Conservation (phyloP, 2,113 vertebrate genomes). For the Albula goreensis region DNA sequence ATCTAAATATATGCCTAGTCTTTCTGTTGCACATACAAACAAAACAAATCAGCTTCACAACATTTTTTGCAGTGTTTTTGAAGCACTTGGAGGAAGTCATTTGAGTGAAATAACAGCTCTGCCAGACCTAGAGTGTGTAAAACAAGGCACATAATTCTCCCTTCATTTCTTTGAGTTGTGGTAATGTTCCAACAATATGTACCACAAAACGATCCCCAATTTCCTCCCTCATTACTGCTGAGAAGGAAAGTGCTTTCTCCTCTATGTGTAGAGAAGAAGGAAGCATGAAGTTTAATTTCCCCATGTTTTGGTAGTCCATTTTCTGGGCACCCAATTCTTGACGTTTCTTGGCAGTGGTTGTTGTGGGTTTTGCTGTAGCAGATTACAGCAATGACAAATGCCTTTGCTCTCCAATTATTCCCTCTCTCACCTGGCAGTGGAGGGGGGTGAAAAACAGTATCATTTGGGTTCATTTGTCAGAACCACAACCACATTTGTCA, state of each 20-base stretch:
- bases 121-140: neutral
- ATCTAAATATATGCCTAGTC: neutral
- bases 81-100: neutral
- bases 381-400: neutral
- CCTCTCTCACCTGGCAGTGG: neutral
- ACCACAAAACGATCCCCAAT: neutral
- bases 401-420: neutral
- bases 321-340: neutral
- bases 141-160: neutral
- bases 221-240: neutral
- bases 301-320: neutral
- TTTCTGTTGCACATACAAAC: neutral
- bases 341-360: neutral
- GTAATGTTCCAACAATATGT: neutral
- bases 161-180: neutral
- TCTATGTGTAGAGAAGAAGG: neutral
- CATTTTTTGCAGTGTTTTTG: neutral
- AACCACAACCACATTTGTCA: neutral
- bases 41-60: neutral
- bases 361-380: conserved; percentile 4
- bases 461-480: conserved; percentile 11
- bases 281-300: neutral
- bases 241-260: neutral
- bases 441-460: neutral
- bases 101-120: neutral